Percentiles rank a stretch among this genome's conserved stretches.
phyloP scores from a whole-genome alignment of 2,888 invertebrate genomes.

The Esperia sulphurella region DNA sequence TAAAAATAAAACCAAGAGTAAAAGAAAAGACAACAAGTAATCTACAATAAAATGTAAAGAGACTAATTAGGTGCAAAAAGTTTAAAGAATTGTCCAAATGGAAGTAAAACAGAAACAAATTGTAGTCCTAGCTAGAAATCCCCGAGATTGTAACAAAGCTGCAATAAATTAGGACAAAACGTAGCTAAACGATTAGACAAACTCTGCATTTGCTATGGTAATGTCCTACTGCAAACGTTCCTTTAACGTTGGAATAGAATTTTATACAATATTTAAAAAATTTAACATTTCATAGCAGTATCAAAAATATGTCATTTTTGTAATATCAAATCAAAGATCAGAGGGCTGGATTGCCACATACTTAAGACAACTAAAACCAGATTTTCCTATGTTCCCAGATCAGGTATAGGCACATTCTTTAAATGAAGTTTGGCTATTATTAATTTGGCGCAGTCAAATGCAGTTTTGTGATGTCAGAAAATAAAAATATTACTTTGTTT shows the following conservation, averaged over 20 bases:
- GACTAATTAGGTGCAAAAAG: not conserved
- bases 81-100: conserved; percentile 10
- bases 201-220: conserved; percentile 32
- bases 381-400: too few species aligned
- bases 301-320: too few species aligned
- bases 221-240: conserved; percentile 16
- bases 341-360: too few species aligned
- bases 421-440: too few species aligned
- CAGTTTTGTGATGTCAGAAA: too few species aligned
- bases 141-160: conserved; percentile 17
- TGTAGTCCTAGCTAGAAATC: conserved; percentile 11
- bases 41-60: not conserved
- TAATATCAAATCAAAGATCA: too few species aligned
- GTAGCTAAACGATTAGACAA: conserved; percentile 35
- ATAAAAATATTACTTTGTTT: too few species aligned
- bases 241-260: not conserved
- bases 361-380: too few species aligned
- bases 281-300: too few species aligned
- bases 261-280: too few species aligned
- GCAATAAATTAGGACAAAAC: conserved; percentile 41
- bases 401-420: too few species aligned
- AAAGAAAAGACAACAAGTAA: not conserved
- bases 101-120: conserved; percentile 11
- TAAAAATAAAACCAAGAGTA: not conserved
- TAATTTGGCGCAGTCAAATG: too few species aligned